Conservation (phyloP, 2,888 invertebrate genomes). For the Caenorhabditis becei region DNA sequence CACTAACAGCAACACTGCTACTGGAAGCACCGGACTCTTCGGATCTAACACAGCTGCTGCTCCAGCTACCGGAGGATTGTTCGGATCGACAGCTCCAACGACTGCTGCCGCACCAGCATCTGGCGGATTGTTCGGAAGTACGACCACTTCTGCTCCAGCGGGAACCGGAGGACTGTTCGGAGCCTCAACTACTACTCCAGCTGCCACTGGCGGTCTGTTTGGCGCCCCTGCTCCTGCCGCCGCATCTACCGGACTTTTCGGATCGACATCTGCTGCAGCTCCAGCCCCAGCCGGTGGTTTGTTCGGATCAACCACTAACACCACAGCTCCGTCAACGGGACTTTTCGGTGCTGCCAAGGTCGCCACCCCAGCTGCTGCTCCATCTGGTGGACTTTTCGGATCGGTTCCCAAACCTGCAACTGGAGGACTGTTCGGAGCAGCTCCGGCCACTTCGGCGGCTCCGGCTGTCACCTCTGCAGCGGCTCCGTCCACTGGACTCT, state of each 20-base stretch:
- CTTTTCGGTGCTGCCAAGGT: too few relatives aligned
- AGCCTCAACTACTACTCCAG: not conserved
- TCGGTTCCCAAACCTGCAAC: not conserved
- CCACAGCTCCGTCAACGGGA: too few relatives aligned
- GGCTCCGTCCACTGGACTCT: slow-evolving; percentile 23
- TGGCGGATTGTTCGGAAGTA: slow-evolving; percentile 7
- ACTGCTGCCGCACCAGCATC: too few relatives aligned
- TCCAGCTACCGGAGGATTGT: slow-evolving; percentile 22
- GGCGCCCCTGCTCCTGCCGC: slow-evolving; percentile 11
- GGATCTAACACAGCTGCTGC: slow-evolving; percentile 17
- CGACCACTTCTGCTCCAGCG: not conserved
- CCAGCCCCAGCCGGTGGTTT: too few relatives aligned
- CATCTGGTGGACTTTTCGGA: slow-evolving; percentile 33
- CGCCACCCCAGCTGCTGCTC: too few relatives aligned
- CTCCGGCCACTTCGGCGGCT: too few relatives aligned
- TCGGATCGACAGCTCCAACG: slow-evolving; percentile 19
- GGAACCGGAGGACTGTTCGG: not conserved
- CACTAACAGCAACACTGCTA: not conserved
- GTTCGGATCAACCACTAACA: too few relatives aligned
- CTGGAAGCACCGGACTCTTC: slow-evolving; percentile 31
- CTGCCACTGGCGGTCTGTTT: slow-evolving; percentile 14
- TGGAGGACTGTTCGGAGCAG: slow-evolving; percentile 18
- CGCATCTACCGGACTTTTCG: slow-evolving; percentile 24
- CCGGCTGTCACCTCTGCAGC: slow-evolving; percentile 4
- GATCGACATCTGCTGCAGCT: not conserved